Conservation (phyloP, 2,888 invertebrate genomes). For the Timandra comae region DNA sequence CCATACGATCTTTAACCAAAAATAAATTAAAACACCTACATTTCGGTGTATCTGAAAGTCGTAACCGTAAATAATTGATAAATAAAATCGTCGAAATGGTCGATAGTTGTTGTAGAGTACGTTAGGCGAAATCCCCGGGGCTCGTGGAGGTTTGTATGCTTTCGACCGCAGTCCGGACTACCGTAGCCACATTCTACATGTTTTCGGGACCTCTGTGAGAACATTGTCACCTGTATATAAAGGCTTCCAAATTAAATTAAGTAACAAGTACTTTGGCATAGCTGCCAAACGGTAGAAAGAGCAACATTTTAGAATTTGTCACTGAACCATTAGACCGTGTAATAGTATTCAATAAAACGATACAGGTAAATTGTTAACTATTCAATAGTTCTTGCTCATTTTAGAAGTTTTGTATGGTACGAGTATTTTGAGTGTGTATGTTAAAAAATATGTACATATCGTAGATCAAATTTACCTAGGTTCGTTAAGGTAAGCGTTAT, state of each 20-base stretch:
- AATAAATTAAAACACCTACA: too few species aligned
- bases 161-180: constrained; percentile 14
- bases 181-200: constrained; percentile 11
- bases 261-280: constrained; percentile 2
- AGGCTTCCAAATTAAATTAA: constrained; percentile 9
- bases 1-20: too few species aligned
- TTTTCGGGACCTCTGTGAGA: constrained; percentile 19
- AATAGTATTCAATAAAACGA: too few species aligned
- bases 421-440: too few species aligned
- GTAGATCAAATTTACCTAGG: too few species aligned
- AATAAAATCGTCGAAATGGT: constrained; percentile 17
- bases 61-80: constrained; percentile 12
- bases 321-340: too few species aligned
- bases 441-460: too few species aligned
- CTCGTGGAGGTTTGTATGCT: constrained; percentile 8
- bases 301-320: too few species aligned
- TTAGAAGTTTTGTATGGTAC: too few species aligned
- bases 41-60: constrained; percentile 7
- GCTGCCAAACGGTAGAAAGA: not conserved
- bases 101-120: constrained; percentile 14
- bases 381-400: too few species aligned
- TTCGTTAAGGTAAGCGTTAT: too few species aligned
- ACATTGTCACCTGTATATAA: constrained; percentile 20
- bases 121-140: not conserved
- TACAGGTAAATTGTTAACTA: too few species aligned